A percentile compares a stretch with the other conserved stretches of the same genome.
Evolutionary conservation across 2,113 vertebrate species (phyloP).

Genomic region (Deroptyus accipitrinus): DNA sequence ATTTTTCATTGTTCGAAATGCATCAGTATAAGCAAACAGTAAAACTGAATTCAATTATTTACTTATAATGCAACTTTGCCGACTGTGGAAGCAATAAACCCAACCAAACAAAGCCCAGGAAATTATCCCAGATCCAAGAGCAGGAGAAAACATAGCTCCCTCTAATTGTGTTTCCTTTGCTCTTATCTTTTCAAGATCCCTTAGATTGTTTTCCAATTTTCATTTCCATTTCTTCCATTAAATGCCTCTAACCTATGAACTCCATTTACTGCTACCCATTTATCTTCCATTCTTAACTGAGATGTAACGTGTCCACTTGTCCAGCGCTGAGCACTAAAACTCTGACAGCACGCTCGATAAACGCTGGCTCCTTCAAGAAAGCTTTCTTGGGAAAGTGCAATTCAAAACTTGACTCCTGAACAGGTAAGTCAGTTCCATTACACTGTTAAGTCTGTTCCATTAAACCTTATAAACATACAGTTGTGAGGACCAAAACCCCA

Average conservation of each 20-base stretch:
- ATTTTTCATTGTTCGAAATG: background rate
- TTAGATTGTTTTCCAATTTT: conserved; percentile 74
- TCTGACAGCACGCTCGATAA: background rate
- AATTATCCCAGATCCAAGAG: conserved; percentile 29
- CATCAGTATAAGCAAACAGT: background rate
- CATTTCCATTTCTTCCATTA: conserved; percentile 73
- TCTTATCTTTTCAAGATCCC: conserved; percentile 66
- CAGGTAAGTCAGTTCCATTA: background rate
- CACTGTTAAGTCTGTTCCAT: background rate
- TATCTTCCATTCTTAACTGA: conserved; percentile 69
- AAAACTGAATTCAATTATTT: conserved; percentile 21
- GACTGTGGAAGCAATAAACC: conserved; percentile 8
- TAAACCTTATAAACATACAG: background rate
- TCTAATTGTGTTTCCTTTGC: conserved; percentile 63
- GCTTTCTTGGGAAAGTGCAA: background rate
- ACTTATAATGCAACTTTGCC: conserved; percentile 47
- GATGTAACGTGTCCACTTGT: conserved; percentile 56
- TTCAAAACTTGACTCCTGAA: background rate
- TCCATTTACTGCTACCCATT: conserved; percentile 47
- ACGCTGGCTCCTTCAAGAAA: background rate
- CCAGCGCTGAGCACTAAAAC: background rate
- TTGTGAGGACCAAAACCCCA: background rate
- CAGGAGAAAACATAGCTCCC: background rate
- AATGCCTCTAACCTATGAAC: conserved; percentile 64
- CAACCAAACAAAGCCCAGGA: conserved; percentile 20